Evolutionary conservation across 2,888 invertebrate species (phyloP).

Genomic region (Hirtodrosophila duncani): DNA sequence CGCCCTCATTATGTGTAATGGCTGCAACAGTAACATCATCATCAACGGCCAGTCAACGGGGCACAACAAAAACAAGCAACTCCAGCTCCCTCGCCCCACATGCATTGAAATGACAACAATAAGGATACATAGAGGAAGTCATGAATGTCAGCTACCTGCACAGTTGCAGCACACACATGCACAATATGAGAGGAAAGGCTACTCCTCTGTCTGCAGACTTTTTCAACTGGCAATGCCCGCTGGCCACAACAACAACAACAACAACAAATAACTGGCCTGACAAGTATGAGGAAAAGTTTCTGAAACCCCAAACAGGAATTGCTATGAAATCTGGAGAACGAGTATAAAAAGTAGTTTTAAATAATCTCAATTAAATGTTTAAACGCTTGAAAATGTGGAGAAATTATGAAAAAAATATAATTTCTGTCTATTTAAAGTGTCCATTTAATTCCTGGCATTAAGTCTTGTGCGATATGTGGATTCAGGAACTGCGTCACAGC

Average conservation of each 20-base stretch:
- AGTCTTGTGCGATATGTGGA: no score
- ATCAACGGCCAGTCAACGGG: slow-evolving; percentile 30
- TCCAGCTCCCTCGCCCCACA: slow-evolving; percentile 4
- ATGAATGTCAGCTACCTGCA: slow-evolving; percentile 64
- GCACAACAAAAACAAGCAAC: slow-evolving; percentile 1
- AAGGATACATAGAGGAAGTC: slow-evolving; percentile 37
- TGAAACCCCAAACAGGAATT: slow-evolving; percentile 5
- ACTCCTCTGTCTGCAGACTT: slow-evolving; percentile 21
- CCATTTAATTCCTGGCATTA: no score
- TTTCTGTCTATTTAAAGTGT: no score
- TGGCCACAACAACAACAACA: slow-evolving; percentile 15
- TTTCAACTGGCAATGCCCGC: no score
- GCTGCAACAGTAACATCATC: slow-evolving; percentile 42
- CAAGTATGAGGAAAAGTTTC: slow-evolving; percentile 11
- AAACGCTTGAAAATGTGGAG: no score
- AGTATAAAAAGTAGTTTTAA: no score
- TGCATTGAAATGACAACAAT: slow-evolving; percentile 32
- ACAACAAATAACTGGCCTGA: slow-evolving; percentile 12
- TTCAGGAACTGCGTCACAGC: no score
- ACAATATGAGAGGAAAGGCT: slow-evolving; percentile 26
- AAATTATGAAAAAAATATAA: no score
- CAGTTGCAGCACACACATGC: slow-evolving; percentile 34
- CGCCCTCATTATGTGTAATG: slow-evolving; percentile 68
- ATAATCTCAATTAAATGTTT: no score
- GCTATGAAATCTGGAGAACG: no score